Evolutionary conservation across 2,888 invertebrate genomes (phyloP).

Genomic region (Phlogophora meticulosa): DNA sequence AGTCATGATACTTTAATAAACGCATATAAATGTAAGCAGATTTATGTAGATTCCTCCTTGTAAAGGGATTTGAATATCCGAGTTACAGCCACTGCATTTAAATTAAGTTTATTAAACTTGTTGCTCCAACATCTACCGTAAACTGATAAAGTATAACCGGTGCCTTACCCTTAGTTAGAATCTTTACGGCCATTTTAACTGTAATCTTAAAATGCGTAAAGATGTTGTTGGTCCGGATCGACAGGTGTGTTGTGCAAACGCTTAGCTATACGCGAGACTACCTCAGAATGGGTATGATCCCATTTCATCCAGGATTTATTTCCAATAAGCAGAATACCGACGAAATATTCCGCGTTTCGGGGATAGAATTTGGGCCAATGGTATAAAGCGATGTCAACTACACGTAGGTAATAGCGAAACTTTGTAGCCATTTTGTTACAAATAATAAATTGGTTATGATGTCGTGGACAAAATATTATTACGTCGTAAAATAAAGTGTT

Average conservation of each 20-base stretch:
- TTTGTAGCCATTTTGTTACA: conserved; percentile 73
- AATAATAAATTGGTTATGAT: conserved; percentile 75
- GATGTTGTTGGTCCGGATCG: conserved; percentile 9
- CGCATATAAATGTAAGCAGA: conserved; percentile 56
- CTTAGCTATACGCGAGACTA: conserved; percentile 58
- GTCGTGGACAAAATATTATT: conserved; percentile 71
- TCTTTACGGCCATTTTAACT: conserved; percentile 24
- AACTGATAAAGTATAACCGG: conserved; percentile 46
- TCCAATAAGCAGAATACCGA: conserved; percentile 83
- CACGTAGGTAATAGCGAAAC: conserved; percentile 69
- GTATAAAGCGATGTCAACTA: conserved; percentile 72
- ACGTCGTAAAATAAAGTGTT: conserved; percentile 73
- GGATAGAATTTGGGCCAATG: conserved; percentile 76
- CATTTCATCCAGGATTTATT: conserved; percentile 85
- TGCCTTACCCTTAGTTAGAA: conserved; percentile 37
- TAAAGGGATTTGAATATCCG: conserved; percentile 66
- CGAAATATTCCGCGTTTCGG: conserved; percentile 79
- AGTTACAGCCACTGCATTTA: conserved; percentile 66
- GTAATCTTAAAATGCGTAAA: conserved; percentile 41
- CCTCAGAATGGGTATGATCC: conserved; percentile 79
- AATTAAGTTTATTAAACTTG: conserved; percentile 68
- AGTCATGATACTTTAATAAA: conserved; percentile 33
- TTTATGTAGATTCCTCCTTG: conserved; percentile 64
- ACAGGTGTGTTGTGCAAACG: conserved; percentile 41
- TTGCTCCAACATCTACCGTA: conserved; percentile 58